Conservation (phyloP, 2,113 vertebrate species). For the Parus major region DNA sequence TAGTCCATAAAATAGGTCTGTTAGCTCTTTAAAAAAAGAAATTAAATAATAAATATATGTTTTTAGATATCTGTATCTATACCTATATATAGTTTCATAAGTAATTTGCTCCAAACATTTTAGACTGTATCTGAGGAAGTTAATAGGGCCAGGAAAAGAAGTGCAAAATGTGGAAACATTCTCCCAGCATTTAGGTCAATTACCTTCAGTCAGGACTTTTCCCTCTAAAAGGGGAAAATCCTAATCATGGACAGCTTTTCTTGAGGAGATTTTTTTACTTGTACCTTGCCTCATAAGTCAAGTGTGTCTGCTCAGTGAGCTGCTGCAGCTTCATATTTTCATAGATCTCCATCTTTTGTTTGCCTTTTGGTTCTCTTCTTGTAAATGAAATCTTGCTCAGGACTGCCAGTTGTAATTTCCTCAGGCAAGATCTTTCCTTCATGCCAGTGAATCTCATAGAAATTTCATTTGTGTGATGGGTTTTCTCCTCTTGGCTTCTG, state of each 20-base stretch:
- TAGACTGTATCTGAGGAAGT: not conserved
- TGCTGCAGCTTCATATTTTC: not conserved
- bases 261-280: not conserved
- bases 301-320: not conserved
- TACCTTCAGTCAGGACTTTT: not conserved
- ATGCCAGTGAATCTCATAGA: not conserved
- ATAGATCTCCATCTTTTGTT: not conserved
- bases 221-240: not conserved
- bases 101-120: not conserved
- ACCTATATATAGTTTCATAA: not conserved
- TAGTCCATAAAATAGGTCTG: not conserved
- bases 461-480: not conserved
- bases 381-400: not conserved
- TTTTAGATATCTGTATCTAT: too few relatives aligned
- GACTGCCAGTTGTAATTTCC: not conserved
- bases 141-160: not conserved
- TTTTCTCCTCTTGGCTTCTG: not conserved
- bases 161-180: not conserved
- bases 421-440: not conserved
- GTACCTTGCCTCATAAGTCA: not conserved
- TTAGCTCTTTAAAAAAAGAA: not conserved
- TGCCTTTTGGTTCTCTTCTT: not conserved
- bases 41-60: not conserved
- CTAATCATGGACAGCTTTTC: not conserved
- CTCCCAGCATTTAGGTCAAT: not conserved